Conservation (phyloP, 2,113 vertebrate species). For the Gobio gobio region DNA sequence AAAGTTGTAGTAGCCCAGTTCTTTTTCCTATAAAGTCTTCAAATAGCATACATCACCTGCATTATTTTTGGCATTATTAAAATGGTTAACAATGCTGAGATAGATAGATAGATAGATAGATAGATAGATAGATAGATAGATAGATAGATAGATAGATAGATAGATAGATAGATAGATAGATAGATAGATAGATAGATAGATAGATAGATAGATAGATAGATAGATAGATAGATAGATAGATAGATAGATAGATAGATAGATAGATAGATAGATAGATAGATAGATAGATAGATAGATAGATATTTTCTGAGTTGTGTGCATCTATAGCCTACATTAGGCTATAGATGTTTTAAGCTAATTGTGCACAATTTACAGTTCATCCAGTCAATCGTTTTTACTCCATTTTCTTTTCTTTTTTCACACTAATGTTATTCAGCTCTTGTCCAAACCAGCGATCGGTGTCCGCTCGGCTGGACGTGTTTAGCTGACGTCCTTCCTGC, state of each 20-base stretch:
- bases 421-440: background rate
- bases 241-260: too few species aligned
- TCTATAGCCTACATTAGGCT: too few species aligned
- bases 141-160: slow-evolving; percentile 23
- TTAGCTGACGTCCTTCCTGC: slow-evolving; percentile 56
- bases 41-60: background rate
- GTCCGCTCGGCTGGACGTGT: slow-evolving; percentile 60
- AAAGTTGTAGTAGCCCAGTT: background rate
- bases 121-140: slow-evolving; percentile 23
- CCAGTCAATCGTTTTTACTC: background rate
- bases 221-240: slow-evolving; percentile 3
- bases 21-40: background rate
- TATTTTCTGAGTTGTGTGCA: too few species aligned
- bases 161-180: slow-evolving; percentile 12
- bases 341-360: too few species aligned
- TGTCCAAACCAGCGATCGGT: slow-evolving; percentile 42
- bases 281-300: too few species aligned
- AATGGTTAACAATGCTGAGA: background rate
- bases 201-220: slow-evolving; percentile 20
- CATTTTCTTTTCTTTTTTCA: too few species aligned
- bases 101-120: slow-evolving; percentile 20
- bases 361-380: background rate
- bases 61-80: background rate
- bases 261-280: too few species aligned
- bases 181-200: slow-evolving; percentile 12